Conservation (phyloP, 2,888 invertebrate genomes). For the Pharmacophagus antenor region DNA sequence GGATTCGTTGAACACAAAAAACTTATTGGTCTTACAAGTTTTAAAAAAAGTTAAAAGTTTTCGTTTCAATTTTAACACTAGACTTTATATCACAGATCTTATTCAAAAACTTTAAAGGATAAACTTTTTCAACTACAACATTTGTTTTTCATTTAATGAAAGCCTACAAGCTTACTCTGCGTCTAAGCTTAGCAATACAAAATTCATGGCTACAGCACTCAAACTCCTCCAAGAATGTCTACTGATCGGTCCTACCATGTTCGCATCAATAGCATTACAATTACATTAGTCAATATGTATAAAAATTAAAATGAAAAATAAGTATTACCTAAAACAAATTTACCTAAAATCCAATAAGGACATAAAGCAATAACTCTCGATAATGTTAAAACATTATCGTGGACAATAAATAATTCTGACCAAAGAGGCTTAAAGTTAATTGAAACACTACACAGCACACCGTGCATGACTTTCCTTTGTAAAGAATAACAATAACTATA, state of each 20-base stretch:
- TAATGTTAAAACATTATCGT: slow-evolving; percentile 12
- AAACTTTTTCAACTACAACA: background rate
- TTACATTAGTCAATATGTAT: background rate
- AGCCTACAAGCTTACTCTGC: too few species aligned
- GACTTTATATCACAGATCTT: too few species aligned
- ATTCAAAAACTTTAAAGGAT: too few species aligned
- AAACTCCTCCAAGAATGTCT: too few species aligned
- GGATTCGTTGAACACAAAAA: background rate
- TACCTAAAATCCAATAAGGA: background rate
- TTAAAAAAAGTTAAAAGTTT: too few species aligned
- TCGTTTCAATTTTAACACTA: too few species aligned
- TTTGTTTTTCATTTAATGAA: background rate
- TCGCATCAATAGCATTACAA: background rate
- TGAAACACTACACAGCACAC: slow-evolving; percentile 18
- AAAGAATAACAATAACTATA: slow-evolving; percentile 17
- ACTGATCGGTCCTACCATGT: too few species aligned
- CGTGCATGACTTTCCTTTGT: slow-evolving; percentile 15
- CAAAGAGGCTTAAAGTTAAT: background rate
- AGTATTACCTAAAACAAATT: background rate
- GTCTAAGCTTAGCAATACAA: too few species aligned
- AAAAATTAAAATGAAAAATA: background rate
- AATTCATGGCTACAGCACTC: too few species aligned
- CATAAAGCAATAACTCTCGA: background rate
- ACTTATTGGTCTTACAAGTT: too few species aligned
- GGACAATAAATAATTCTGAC: background rate